phyloP scores from a whole-genome alignment of 2,113 vertebrate species.

The Laticauda colubrina region DNA sequence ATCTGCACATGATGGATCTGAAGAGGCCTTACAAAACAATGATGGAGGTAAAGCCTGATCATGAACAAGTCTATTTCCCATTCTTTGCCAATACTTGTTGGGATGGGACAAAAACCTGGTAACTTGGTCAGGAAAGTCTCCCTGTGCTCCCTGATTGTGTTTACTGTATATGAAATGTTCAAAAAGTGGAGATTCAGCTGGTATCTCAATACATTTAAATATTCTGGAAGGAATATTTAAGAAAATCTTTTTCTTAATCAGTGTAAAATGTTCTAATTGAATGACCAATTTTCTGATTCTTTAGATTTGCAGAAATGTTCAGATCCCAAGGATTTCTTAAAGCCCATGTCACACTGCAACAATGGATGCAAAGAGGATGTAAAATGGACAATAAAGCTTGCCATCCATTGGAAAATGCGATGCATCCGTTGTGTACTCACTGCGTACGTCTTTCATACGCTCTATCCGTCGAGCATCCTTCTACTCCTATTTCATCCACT shows the following conservation, averaged over 20 bases:
- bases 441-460: no score
- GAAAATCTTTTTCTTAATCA: background rate
- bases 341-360: no score
- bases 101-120: background rate
- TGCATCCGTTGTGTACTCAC: no score
- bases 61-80: background rate
- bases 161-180: background rate
- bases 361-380: no score
- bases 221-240: background rate
- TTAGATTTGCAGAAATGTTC: background rate
- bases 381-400: no score
- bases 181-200: background rate
- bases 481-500: no score
- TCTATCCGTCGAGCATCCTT: no score
- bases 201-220: background rate
- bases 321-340: no score
- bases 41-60: conserved; percentile 31
- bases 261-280: no score
- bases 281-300: no score
- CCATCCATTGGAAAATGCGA: no score
- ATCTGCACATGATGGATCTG: conserved; percentile 57
- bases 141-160: background rate
- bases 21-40: conserved; percentile 39
- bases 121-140: background rate
- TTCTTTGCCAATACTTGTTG: background rate